Evolutionary conservation across 1,140 invertebrate genomes (phyloP), one percentile per base, ranked within the genome.

Genomic region (Popillia japonica): DNA sequence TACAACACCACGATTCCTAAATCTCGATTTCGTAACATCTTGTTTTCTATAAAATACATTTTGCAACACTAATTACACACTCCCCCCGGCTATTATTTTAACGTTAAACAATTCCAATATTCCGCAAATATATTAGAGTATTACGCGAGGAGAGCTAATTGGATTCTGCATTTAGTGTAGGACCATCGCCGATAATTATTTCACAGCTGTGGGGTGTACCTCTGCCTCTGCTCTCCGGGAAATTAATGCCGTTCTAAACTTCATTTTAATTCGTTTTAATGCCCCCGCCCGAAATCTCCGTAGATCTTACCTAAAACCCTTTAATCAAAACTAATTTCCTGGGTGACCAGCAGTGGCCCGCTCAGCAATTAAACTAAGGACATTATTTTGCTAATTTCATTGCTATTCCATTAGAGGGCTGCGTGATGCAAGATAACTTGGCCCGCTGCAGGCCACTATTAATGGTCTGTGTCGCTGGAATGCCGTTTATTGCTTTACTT

Each of bases 351-450:
- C 75, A 55, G 73, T 68, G 74, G 74, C 79, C 80, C 79, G 80
- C 78, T 81, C 80, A 79, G 83, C 84, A 85, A 85, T 85, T 85
- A 84, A 85, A 84, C 84, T 85, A 85, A 84, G 82, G 84, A 85
- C 83, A 84, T 85, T 85, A 85, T 85, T 85, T 85, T 84, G 81
- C 83, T 85, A 85, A 85, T 85, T 85, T 84, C 84, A 85, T 85
- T 85, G 84, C 84, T 84, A 84, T 85, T 85, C 84, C 84, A 85
- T 85, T 85, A 84, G 82, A 83, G 81, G 48, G 34, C 82, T 82
- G 83, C 84, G 83, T 84, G 84, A 83, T 85, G 82, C 83, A 84
- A 68, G 84, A 84, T 85, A 85, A 80, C 82, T 78, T 80, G 81
- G 80, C 78, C 68, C 68, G 72, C 64, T 74, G 72, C 72, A 61